Evolutionary conservation across 2,888 invertebrate genomes (phyloP).

Genomic region (Ornithoptera priamus): DNA sequence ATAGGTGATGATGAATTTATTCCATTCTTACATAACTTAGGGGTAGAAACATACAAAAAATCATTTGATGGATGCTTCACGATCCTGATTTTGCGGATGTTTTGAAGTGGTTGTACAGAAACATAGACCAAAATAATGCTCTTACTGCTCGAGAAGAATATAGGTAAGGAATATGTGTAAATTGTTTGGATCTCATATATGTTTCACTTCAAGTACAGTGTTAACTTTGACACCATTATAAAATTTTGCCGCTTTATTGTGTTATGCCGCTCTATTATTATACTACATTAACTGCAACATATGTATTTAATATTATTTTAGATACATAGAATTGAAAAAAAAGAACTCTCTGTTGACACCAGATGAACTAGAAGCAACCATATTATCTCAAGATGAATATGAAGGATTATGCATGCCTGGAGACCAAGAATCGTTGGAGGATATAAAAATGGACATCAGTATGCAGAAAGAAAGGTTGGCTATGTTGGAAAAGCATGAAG

Average conservation of each 20-base stretch:
- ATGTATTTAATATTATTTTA: slow-evolving; percentile 33
- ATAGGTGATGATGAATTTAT: slow-evolving; percentile 66
- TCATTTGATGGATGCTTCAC: slow-evolving; percentile 72
- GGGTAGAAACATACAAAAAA: slow-evolving; percentile 68
- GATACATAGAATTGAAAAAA: slow-evolving; percentile 62
- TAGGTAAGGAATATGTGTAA: slow-evolving; percentile 47
- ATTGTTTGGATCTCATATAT: no score
- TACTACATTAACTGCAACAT: no score
- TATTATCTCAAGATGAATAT: slow-evolving; percentile 49
- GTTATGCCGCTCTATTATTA: no score
- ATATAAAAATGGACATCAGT: slow-evolving; percentile 50
- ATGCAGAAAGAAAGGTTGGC: slow-evolving; percentile 52
- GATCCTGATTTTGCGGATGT: slow-evolving; percentile 62
- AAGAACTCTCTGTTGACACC: slow-evolving; percentile 45
- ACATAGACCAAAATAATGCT: slow-evolving; percentile 67
- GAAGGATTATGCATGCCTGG: slow-evolving; percentile 63
- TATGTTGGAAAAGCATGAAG: slow-evolving; percentile 56
- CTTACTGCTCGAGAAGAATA: slow-evolving; percentile 63
- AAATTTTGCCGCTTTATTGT: no score
- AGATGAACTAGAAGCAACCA: slow-evolving; percentile 51
- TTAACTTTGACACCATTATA: no score
- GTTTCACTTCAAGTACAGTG: no score
- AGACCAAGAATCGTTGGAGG: slow-evolving; percentile 53
- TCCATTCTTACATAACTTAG: slow-evolving; percentile 62
- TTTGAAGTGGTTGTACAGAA: slow-evolving; percentile 64